These are phyloP conservation scores for Ataeniobius toweri DNA, from an alignment of 2,797 vertebrate species.

Conservation along the genomic window DNA sequence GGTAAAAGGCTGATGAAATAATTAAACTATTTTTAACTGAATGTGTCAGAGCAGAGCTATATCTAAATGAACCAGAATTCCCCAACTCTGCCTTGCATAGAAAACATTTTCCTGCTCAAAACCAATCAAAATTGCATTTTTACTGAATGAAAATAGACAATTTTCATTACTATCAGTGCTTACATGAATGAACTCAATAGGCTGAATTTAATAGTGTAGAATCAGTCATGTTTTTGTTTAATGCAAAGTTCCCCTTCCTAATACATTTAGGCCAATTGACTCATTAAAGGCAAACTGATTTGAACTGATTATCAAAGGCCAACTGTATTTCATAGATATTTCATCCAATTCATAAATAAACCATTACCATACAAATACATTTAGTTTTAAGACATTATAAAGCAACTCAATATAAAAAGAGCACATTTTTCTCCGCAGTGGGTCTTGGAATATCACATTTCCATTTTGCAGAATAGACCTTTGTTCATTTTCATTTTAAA, in stretches of 20 bases:
- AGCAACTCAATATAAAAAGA: background rate
- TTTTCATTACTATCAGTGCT: background rate
- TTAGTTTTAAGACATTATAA: background rate
- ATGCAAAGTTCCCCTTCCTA: too few relatives aligned
- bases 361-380: background rate
- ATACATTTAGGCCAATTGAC: too few relatives aligned
- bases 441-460: background rate
- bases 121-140: too few relatives aligned
- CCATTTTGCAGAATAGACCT: background rate
- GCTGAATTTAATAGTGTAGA: background rate
- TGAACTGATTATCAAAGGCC: too few relatives aligned
- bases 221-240: background rate
- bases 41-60: background rate
- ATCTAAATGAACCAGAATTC: too few relatives aligned
- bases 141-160: background rate
- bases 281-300: too few relatives aligned
- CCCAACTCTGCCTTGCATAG: background rate
- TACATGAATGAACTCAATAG: background rate
- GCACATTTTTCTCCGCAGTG: background rate
- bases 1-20: background rate
- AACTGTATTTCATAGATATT: background rate
- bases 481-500: background rate
- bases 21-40: background rate
- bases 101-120: background rate
- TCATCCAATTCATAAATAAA: background rate